Conservation (phyloP, 2,113 vertebrate species). For the Pandion haliaetus region DNA sequence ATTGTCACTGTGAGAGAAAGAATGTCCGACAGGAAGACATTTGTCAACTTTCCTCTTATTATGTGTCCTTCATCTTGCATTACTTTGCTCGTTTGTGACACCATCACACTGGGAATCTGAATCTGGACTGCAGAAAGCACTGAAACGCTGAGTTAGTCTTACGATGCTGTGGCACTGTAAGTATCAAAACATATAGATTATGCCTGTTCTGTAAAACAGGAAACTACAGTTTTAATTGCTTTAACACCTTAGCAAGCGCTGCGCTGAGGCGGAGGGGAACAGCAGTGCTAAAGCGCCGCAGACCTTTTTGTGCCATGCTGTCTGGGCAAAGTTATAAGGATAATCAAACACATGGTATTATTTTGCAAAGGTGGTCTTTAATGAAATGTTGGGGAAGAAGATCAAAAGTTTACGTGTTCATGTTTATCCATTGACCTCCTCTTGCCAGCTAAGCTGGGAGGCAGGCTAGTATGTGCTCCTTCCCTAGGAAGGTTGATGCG, state of each 20-base stretch:
- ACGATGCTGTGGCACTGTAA: background rate
- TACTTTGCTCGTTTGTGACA: background rate
- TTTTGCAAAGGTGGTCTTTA: background rate
- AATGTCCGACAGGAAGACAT: background rate
- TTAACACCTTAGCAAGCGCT: background rate
- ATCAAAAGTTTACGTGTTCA: background rate
- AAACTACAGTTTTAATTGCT: background rate
- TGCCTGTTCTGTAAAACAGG: background rate
- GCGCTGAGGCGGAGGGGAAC: background rate
- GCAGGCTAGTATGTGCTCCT: background rate
- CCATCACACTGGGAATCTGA: background rate
- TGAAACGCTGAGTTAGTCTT: background rate
- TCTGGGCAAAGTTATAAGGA: background rate
- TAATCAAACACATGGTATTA: background rate
- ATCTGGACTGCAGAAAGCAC: background rate
- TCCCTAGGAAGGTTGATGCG: background rate
- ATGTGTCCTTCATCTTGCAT: background rate
- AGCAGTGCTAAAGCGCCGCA: background rate
- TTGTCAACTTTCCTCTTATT: background rate
- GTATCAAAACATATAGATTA: background rate
- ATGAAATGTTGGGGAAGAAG: background rate
- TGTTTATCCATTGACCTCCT: background rate
- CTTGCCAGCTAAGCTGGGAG: background rate
- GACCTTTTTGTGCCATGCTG: background rate
- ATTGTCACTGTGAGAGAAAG: background rate